A percentile compares a stretch with the other conserved stretches of the same genome.
These are phyloP conservation scores for Lota lota DNA, from an alignment of 2,113 vertebrate genomes.

Conservation along the genomic window DNA sequence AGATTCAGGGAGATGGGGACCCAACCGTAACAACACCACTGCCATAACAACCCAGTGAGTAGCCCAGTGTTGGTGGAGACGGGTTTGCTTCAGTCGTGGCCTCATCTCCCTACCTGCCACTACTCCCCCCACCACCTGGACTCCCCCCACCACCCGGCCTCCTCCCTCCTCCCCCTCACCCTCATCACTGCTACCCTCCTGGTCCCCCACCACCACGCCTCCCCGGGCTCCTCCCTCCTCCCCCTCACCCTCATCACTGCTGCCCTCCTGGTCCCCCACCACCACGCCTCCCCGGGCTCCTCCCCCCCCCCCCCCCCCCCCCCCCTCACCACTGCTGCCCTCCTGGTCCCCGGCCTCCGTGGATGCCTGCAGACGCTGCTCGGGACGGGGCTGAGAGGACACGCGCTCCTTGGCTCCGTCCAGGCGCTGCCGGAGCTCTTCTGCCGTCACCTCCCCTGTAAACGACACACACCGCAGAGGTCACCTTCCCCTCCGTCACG, in stretches of 20 bases:
- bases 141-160: no score
- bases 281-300: no score
- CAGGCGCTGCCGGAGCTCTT: conserved; percentile 88
- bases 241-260: no score
- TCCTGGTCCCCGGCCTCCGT: conserved; percentile 70
- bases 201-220: no score
- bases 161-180: conserved; percentile 24
- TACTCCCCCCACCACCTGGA: background rate
- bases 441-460: conserved; percentile 90
- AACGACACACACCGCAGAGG: background rate
- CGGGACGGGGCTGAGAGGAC: conserved; percentile 74
- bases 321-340: conserved; percentile 60
- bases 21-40: no score
- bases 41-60: no score
- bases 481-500: background rate
- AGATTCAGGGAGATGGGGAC: no score
- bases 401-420: conserved; percentile 84
- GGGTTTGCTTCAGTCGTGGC: background rate
- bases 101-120: background rate
- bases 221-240: no score
- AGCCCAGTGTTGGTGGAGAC: no score
- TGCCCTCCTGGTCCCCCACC: no score
- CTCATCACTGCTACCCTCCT: conserved; percentile 67
- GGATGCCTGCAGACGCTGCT: conserved; percentile 61
- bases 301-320: conserved; percentile 36